These are phyloP conservation scores for Petroica traversi DNA, from an alignment of 2,113 vertebrate species.

Conservation along the genomic window DNA sequence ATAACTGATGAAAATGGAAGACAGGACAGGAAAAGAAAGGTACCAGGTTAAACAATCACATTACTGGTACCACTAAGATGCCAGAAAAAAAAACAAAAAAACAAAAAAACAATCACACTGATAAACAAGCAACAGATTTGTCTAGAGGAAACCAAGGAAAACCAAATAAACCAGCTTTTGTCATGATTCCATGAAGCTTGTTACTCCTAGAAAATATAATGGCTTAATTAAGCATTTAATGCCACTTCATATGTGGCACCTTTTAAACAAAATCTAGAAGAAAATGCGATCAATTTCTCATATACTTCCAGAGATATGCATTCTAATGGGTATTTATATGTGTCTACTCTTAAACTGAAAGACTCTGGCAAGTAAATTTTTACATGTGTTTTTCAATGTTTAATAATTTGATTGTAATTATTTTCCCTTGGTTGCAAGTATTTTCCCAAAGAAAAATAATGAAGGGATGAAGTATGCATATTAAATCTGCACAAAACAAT, in stretches of 20 bases:
- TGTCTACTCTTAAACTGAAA: not conserved
- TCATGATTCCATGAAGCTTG: not conserved
- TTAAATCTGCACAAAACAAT: not conserved
- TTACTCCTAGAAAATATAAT: not conserved
- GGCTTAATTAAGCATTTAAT: not conserved
- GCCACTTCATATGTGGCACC: rapidly evolving
- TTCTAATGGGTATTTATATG: not conserved
- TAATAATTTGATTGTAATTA: not conserved
- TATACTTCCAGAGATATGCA: not conserved
- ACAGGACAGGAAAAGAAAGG: not conserved
- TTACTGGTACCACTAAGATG: not conserved
- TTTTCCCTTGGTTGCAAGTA: not conserved
- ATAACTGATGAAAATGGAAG: not conserved
- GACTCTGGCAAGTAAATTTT: not conserved
- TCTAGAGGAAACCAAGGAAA: not conserved
- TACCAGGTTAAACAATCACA: not conserved
- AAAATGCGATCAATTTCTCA: not conserved
- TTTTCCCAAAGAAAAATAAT: not conserved
- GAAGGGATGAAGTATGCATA: not conserved
- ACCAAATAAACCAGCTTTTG: not conserved
- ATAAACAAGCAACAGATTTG: not conserved
- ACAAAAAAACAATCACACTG: too few relatives aligned
- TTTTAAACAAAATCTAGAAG: not conserved
- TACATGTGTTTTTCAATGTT: not conserved
- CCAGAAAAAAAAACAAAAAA: not conserved